These are phyloP conservation scores for Cecropterus lyciades DNA, from an alignment of 1,140 invertebrate species.

Conservation along the genomic window DNA sequence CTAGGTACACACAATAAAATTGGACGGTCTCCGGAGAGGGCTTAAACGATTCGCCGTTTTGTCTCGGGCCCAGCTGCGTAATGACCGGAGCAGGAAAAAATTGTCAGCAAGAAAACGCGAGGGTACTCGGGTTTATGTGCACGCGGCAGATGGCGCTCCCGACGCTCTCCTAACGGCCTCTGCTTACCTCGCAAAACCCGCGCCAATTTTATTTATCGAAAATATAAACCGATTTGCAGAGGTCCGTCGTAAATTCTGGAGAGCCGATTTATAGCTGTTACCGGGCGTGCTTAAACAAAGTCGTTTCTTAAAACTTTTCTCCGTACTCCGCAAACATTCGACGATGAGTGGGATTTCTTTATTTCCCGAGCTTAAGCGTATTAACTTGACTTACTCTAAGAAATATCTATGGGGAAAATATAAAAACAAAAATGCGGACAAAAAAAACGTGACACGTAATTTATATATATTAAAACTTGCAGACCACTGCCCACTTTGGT, in stretches of 20 bases:
- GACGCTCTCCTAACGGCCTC: constrained; percentile 79
- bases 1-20: constrained; percentile 83
- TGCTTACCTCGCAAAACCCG: constrained; percentile 83
- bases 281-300: constrained; percentile 71
- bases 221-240: constrained; percentile 83
- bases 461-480: too few relatives aligned
- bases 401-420: too few relatives aligned
- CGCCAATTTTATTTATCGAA: constrained; percentile 84
- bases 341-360: constrained; percentile 23
- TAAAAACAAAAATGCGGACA: too few relatives aligned
- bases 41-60: constrained; percentile 84
- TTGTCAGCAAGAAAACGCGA: constrained; percentile 83
- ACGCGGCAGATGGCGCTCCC: constrained; percentile 73
- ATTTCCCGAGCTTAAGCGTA: not conserved
- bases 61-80: constrained; percentile 82
- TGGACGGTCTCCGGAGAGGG: constrained; percentile 81
- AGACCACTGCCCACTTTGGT: too few relatives aligned
- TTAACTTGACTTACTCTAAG: not conserved
- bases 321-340: constrained; percentile 37
- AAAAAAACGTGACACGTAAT: too few relatives aligned
- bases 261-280: constrained; percentile 78
- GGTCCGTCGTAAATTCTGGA: constrained; percentile 76
- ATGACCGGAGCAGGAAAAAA: constrained; percentile 82
- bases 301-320: constrained; percentile 66
- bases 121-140: constrained; percentile 81